Percentiles rank a stretch among this genome's conserved stretches.
Conservation (phyloP, 2,113 vertebrate genomes). For the Mirounga angustirostris region DNA sequence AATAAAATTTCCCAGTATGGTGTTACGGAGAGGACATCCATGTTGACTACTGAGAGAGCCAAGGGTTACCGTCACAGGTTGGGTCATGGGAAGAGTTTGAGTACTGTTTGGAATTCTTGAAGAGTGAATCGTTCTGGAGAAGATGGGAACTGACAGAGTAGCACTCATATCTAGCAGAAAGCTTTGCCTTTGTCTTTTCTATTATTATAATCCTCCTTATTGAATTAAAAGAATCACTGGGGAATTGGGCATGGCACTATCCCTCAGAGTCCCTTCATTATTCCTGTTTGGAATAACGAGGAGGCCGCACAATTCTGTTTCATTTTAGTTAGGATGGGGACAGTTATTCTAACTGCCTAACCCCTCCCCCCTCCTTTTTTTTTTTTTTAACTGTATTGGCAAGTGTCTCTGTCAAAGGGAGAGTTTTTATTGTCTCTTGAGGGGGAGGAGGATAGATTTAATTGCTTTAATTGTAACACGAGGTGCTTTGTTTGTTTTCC, state of each 20-base stretch:
- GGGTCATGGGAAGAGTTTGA: neutral
- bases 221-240: neutral
- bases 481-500: constrained; percentile 2
- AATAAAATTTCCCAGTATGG: neutral
- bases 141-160: neutral
- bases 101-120: neutral
- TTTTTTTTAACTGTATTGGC: neutral
- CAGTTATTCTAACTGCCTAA: neutral
- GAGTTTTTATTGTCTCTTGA: constrained; percentile 20
- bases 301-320: neutral
- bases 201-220: neutral
- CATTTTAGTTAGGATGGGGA: neutral
- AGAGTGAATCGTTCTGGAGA: neutral
- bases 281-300: neutral
- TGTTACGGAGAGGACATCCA: neutral
- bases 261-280: neutral
- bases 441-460: neutral
- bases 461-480: neutral
- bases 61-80: neutral
- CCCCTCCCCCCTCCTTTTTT: rapidly evolving
- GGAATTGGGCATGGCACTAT: neutral
- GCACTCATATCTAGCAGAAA: neutral
- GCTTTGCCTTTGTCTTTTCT: neutral
- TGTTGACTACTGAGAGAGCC: neutral
- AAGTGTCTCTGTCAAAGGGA: constrained; percentile 28